A percentile compares a stretch with the other conserved stretches of the same genome.
Conservation (phyloP, 2,113 vertebrate genomes). For the Gobius niger region DNA sequence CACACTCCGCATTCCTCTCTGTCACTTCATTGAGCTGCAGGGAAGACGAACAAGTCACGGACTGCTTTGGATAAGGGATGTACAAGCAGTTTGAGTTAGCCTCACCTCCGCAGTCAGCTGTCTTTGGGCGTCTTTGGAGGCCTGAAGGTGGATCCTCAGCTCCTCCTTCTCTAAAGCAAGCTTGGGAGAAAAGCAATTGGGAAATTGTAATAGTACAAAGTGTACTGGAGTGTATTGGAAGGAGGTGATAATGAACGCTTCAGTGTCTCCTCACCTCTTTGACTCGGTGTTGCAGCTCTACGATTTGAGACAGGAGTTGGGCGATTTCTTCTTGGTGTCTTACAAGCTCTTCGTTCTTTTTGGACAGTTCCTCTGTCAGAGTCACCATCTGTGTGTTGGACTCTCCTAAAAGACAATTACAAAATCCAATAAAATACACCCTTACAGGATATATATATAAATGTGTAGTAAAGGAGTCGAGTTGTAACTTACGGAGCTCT, state of each 20-base stretch:
- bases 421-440: background rate
- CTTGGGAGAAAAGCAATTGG: constrained; percentile 62
- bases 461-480: background rate
- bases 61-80: background rate
- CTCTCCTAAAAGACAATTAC: constrained; percentile 79
- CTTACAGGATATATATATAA: background rate
- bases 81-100: background rate
- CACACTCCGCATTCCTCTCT: constrained; percentile 88
- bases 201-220: background rate
- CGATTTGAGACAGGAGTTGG: constrained; percentile 90
- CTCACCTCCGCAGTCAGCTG: constrained; percentile 93
- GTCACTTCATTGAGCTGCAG: constrained; percentile 89
- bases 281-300: constrained; percentile 91
- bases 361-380: constrained; percentile 88
- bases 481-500: constrained; percentile 88
- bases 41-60: background rate
- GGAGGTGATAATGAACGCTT: too few species aligned
- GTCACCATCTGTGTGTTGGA: constrained; percentile 91
- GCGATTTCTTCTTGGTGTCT: constrained; percentile 95
- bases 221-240: too few species aligned
- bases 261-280: constrained; percentile 79
- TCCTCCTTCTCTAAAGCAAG: constrained; percentile 96
- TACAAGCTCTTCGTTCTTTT: constrained; percentile 88
- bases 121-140: constrained; percentile 95
- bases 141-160: constrained; percentile 92